A percentile compares a stretch with the other conserved stretches of the same genome.
Conservation (phyloP, 2,113 vertebrate species). For the Neolamprologus devosi region DNA sequence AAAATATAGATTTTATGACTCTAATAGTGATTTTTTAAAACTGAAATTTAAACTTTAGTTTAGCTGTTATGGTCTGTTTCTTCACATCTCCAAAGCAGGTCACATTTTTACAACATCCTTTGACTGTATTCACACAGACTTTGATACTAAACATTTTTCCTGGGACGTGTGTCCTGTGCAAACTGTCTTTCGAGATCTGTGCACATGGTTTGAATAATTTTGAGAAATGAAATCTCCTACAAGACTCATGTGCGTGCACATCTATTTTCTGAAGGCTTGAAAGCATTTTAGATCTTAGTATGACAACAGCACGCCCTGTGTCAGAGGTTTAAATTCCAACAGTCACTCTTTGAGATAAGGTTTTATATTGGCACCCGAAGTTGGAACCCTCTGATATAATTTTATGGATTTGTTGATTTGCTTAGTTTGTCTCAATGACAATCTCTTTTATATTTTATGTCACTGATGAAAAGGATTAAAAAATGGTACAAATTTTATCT, state of each 20-base stretch:
- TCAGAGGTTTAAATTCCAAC: background rate
- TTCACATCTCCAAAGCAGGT: background rate
- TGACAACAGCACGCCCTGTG: background rate
- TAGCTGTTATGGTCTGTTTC: background rate
- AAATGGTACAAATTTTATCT: background rate
- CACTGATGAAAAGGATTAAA: background rate
- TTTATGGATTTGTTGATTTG: background rate
- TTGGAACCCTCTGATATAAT: background rate
- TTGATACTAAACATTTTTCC: rapidly evolving
- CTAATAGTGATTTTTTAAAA: background rate
- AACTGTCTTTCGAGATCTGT: background rate
- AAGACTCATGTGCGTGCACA: rapidly evolving
- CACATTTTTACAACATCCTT: background rate
- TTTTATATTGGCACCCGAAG: background rate
- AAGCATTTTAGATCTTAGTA: background rate
- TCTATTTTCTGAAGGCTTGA: background rate
- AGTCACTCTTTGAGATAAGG: background rate
- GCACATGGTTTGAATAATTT: background rate
- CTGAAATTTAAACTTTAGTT: background rate
- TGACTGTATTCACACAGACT: background rate
- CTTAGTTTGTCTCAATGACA: background rate
- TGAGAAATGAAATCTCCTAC: background rate
- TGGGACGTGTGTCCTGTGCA: background rate
- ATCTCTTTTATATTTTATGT: rapidly evolving
- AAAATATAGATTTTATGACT: background rate